A percentile compares a stretch with the other conserved stretches of the same genome.
These are phyloP conservation scores for Nezara viridula DNA, from an alignment of 2,888 invertebrate genomes.

Conservation along the genomic window DNA sequence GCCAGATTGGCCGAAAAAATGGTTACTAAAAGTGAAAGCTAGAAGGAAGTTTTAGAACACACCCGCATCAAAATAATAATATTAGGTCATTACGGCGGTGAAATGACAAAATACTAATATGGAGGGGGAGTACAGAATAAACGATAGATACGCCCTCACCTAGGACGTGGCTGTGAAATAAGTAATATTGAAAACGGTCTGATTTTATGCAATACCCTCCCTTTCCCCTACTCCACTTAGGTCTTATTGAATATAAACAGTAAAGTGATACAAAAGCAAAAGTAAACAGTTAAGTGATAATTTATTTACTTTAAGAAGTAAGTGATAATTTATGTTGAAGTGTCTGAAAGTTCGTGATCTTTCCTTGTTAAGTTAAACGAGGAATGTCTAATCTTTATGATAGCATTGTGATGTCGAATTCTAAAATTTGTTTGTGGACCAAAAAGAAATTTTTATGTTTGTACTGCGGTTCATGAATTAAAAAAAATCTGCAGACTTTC, in stretches of 20 bases:
- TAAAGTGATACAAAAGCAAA: too few relatives aligned
- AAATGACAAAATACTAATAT: not conserved
- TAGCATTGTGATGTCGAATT: not conserved
- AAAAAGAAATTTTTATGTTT: not conserved
- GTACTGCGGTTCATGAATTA: too few relatives aligned
- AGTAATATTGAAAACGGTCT: not conserved
- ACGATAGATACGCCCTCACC: too few relatives aligned
- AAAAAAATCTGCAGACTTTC: too few relatives aligned
- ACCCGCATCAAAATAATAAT: slow-evolving; percentile 30
- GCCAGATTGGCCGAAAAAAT: not conserved
- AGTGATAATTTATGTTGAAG: too few relatives aligned
- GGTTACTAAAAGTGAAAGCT: slow-evolving; percentile 1
- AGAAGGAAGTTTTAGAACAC: slow-evolving; percentile 11
- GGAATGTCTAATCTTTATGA: not conserved
- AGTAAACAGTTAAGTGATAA: too few relatives aligned
- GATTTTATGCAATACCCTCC: not conserved
- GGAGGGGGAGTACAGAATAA: not conserved
- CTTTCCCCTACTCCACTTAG: too few relatives aligned
- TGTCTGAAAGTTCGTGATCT: not conserved
- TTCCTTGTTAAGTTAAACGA: not conserved
- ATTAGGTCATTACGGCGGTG: not conserved
- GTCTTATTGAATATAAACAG: not conserved
- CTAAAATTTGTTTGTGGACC: not conserved
- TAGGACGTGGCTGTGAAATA: not conserved
- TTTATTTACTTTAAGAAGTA: too few relatives aligned